These are phyloP conservation scores for Seira sanloemensis DNA, from an alignment of 2,888 invertebrate species.

Conservation along the genomic window DNA sequence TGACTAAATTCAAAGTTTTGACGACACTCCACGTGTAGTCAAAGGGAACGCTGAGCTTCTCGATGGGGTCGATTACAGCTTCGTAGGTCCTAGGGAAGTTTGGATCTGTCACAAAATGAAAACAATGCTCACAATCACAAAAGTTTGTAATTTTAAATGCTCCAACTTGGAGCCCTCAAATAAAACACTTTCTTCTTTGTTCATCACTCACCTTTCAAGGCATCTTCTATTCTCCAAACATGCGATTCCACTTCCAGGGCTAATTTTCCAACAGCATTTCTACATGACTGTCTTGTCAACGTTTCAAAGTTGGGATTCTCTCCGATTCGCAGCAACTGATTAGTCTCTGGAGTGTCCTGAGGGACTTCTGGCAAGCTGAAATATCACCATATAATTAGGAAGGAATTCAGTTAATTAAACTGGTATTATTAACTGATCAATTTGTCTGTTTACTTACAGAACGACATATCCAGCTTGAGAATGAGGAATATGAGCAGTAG, in stretches of 20 bases:
- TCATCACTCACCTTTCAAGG: constrained; percentile 76
- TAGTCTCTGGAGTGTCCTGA: constrained; percentile 84
- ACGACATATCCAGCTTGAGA: constrained; percentile 27
- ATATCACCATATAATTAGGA: constrained; percentile 15
- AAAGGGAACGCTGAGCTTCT: constrained; percentile 83
- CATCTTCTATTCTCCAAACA: constrained; percentile 82
- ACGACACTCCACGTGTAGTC: constrained; percentile 92
- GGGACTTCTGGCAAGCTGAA: constrained; percentile 79
- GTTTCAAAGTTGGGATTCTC: constrained; percentile 88
- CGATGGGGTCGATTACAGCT: constrained; percentile 85
- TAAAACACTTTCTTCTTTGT: not conserved
- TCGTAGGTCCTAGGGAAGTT: constrained; percentile 80
- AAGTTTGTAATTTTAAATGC: constrained; percentile 54
- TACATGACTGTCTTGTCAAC: constrained; percentile 88
- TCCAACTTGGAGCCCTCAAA: not conserved
- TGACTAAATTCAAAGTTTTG: constrained; percentile 88
- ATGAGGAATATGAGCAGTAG: constrained; percentile 6
- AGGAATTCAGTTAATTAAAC: no score
- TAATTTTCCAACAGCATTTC: constrained; percentile 89
- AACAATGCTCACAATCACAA: no score
- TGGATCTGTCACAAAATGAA: constrained; percentile 72
- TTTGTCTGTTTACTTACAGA: no score
- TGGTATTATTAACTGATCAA: no score
- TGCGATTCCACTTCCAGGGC: constrained; percentile 88
- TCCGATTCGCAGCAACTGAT: constrained; percentile 84